These are phyloP conservation scores for Sinocyclocheilus maitianheensis DNA, from an alignment of 2,113 vertebrate species.

Conservation along the genomic window DNA sequence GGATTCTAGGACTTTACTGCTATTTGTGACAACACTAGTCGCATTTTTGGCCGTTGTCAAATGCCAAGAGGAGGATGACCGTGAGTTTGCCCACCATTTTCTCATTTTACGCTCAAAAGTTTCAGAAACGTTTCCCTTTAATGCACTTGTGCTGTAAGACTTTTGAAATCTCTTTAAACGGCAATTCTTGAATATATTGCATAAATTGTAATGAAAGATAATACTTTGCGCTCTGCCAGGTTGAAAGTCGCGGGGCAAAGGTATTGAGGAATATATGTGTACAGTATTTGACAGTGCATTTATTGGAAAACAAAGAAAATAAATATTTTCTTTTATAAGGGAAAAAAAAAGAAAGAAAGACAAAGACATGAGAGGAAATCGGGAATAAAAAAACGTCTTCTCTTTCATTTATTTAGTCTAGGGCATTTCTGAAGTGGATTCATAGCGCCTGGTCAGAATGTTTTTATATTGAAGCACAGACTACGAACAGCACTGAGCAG, in stretches of 20 bases:
- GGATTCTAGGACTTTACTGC: conserved; percentile 83
- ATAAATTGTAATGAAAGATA: not conserved
- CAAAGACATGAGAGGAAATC: not conserved
- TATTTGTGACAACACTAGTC: conserved; percentile 79
- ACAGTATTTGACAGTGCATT: not conserved
- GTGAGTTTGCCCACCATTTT: conserved; percentile 75
- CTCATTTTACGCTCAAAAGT: conserved; percentile 28
- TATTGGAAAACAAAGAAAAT: not conserved
- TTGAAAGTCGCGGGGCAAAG: not conserved
- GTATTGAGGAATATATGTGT: not conserved
- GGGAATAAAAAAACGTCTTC: not conserved
- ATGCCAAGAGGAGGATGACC: conserved; percentile 77
- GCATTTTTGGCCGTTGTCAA: conserved; percentile 79
- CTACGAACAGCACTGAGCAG: not conserved
- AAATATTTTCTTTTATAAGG: not conserved
- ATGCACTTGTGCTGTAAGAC: not conserved
- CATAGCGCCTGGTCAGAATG: not conserved
- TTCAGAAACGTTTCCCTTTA: not conserved
- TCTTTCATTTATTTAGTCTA: not conserved
- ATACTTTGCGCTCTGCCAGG: not conserved
- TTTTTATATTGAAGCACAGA: not conserved
- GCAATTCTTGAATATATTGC: not conserved
- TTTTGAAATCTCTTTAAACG: not conserved
- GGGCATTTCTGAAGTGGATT: not conserved
- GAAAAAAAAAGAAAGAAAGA: not conserved